These are phyloP conservation scores for Panthera leo DNA, from an alignment of 2,113 vertebrate species.

Conservation along the genomic window DNA sequence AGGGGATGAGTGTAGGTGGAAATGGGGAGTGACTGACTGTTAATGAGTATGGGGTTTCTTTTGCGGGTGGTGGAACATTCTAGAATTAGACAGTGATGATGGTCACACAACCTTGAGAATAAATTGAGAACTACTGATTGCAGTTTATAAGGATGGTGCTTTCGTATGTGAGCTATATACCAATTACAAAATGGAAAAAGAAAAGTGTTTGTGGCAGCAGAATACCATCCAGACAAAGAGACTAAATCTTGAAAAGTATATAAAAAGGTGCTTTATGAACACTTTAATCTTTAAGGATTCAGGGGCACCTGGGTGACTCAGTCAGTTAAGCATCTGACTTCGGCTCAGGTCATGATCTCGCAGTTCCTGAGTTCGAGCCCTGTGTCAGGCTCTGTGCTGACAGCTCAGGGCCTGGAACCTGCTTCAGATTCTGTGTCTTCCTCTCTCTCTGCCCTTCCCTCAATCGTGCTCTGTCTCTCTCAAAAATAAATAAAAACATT, in stretches of 20 bases:
- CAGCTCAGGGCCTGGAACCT: too few relatives aligned
- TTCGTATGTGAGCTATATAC: background rate
- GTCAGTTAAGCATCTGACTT: too few relatives aligned
- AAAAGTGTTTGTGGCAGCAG: background rate
- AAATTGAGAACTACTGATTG: background rate
- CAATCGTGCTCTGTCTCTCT: too few relatives aligned
- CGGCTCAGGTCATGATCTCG: too few relatives aligned
- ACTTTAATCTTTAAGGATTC: background rate
- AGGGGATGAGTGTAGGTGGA: background rate
- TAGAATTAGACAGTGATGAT: background rate
- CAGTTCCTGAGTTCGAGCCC: too few relatives aligned
- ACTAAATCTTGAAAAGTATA: background rate
- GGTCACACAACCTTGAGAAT: background rate
- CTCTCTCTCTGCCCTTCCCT: too few relatives aligned
- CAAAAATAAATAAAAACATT: too few relatives aligned
- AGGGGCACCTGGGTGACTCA: background rate
- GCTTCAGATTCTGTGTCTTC: too few relatives aligned
- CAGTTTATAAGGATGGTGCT: background rate
- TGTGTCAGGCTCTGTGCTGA: too few relatives aligned
- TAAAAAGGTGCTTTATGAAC: background rate
- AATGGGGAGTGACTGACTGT: background rate
- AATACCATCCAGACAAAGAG: background rate
- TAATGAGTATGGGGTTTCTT: background rate
- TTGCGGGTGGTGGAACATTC: background rate
- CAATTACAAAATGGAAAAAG: background rate